Conservation (phyloP, 2,113 vertebrate genomes). For the Oreotrochilus melanogaster region DNA sequence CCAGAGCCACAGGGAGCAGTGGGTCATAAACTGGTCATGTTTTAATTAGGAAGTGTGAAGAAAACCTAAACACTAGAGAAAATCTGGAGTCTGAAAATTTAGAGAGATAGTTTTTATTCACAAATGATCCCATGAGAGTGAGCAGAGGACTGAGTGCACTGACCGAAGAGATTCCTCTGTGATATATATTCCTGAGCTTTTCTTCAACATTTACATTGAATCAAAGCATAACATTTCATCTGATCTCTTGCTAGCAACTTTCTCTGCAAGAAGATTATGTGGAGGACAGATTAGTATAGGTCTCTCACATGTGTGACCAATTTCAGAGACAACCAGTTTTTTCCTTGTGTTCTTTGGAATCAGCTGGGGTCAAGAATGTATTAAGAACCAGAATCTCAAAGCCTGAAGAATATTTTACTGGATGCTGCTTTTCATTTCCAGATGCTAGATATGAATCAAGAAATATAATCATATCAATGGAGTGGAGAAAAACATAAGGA, state of each 20-base stretch:
- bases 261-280: fast-evolving
- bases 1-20: neutral
- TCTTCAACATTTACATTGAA: neutral
- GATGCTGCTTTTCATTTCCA: neutral
- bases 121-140: neutral
- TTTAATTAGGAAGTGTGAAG: neutral
- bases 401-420: neutral
- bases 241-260: neutral
- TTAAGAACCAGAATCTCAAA: neutral
- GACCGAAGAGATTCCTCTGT: neutral
- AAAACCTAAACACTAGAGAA: neutral
- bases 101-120: neutral
- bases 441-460: neutral
- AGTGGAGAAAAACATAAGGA: neutral
- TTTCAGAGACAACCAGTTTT: neutral
- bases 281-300: neutral
- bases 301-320: fast-evolving
- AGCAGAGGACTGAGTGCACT: neutral
- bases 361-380: neutral
- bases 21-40: neutral
- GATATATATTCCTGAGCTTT: fast-evolving
- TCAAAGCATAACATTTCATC: neutral
- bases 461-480: neutral
- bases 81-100: neutral
- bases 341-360: neutral